Base-by-base conservation (phyloP, 2,888 invertebrate genomes). In the Plagodis dolabraria region DNA sequence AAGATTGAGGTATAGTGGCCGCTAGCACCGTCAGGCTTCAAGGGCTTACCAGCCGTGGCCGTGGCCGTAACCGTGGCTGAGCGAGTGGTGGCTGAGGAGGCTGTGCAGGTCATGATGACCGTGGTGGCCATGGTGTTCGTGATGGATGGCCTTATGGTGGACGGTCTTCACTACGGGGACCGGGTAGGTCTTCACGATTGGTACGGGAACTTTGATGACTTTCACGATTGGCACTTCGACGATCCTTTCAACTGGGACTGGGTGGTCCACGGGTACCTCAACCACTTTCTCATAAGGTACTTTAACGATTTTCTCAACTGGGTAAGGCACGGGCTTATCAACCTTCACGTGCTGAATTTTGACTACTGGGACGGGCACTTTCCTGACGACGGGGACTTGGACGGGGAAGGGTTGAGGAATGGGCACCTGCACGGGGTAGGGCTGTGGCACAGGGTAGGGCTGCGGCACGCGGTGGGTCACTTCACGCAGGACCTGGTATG, bases 351-450 rank as follows among this genome's bases (percentile, higher is more conserved):
- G 93, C 64, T 93, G 93, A 49, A 93, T 93, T 71, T 94, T 88
- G 7, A 94, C 92, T 0, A 94, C 89, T 4, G 94, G 94, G 2
- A 94, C 88, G 56, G 94, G 93, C 0, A 94, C 83, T 33, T 94
- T 92, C 64, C 86, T 93, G 42, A 92, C 77, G 0, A 94, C 90
- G 50, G 94, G 94, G 0, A 94, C 88, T 74, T 91, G 86, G 10
- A 94, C 94, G 33, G 93, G 93, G 80, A 94, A 94, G 12, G 94
- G 94, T 62, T 94, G 94, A 0, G 94, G 94, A 8, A 94, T 87
- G 12, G 93, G 93, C 38, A 94, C 86, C 66, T 85, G 85, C 22
- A 94, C 93, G 52, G 86, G 87, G 60, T 94, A 93, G 0, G 92
- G 92, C 6, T 93, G 90, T 53, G 91, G 92, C 0, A 93, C 90